These are phyloP conservation scores for Drosophila setifemur DNA, from an alignment of 1,140 invertebrate species.

Conservation along the genomic window DNA sequence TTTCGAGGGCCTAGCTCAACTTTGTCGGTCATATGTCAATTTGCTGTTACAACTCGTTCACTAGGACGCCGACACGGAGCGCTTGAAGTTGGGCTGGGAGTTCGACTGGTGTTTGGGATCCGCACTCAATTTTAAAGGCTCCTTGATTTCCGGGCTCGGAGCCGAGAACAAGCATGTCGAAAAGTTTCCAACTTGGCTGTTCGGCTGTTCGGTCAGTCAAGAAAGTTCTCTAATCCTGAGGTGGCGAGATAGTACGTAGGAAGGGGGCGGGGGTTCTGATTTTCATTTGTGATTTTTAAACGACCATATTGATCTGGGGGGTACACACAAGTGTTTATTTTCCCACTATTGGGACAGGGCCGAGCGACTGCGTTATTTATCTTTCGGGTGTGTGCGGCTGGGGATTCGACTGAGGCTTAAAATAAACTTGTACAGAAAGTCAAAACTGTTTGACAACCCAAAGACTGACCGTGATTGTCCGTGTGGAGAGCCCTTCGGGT, in stretches of 20 bases:
- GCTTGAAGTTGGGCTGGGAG: slow-evolving; percentile 1
- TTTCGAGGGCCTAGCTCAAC: slow-evolving; percentile 27
- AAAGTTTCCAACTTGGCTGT: slow-evolving; percentile 52
- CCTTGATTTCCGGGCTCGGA: slow-evolving; percentile 11
- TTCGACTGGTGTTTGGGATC: neutral
- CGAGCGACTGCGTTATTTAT: too few species aligned
- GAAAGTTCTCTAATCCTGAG: slow-evolving; percentile 60
- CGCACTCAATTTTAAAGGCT: slow-evolving; percentile 49
- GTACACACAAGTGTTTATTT: slow-evolving; percentile 50
- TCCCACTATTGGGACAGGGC: slow-evolving; percentile 41
- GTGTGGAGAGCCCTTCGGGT: slow-evolving; percentile 10
- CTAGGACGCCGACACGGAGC: slow-evolving; percentile 17
- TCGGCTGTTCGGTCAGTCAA: slow-evolving; percentile 46
- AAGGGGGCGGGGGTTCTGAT: neutral
- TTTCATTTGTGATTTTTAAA: slow-evolving; percentile 46
- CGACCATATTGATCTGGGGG: slow-evolving; percentile 33
- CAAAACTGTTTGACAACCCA: slow-evolving; percentile 68
- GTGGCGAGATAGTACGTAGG: neutral
- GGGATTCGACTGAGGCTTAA: too few species aligned
- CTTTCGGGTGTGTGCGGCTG: neutral
- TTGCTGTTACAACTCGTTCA: slow-evolving; percentile 59
- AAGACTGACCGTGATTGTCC: slow-evolving; percentile 26
- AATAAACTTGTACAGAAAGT: slow-evolving; percentile 60
- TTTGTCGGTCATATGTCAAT: slow-evolving; percentile 65
- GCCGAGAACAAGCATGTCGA: neutral